Conservation (phyloP, 2,113 vertebrate genomes). For the Notothenia rossii region DNA sequence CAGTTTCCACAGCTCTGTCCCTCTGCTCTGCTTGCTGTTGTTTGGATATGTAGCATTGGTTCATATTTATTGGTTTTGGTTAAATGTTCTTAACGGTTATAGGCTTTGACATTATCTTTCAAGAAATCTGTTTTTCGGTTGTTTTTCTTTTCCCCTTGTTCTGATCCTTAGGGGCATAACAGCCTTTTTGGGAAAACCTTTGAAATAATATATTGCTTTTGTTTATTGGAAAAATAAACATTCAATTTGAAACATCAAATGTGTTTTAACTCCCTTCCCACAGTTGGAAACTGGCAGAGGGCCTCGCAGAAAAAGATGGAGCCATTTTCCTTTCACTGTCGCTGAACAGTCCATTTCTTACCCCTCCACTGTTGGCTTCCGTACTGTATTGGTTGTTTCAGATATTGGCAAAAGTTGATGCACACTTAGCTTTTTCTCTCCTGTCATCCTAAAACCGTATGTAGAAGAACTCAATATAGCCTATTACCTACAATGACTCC, state of each 20-base stretch:
- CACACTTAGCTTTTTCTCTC: not conserved
- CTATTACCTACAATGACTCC: not conserved
- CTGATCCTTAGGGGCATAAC: constrained; percentile 2
- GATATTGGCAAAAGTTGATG: not conserved
- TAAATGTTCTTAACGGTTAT: not conserved
- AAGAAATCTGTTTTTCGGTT: not conserved
- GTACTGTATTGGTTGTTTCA: not conserved
- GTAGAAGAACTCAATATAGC: not conserved
- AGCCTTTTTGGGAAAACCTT: not conserved
- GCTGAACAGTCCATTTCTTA: not conserved
- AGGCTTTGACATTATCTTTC: not conserved
- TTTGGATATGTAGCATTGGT: constrained; percentile 30
- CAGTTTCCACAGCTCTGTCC: constrained; percentile 62
- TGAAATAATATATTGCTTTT: constrained; percentile 24
- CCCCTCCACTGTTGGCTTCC: not conserved
- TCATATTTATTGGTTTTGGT: constrained; percentile 16
- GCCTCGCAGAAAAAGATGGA: constrained; percentile 23
- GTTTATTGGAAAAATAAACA: constrained; percentile 35
- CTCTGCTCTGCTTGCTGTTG: constrained; percentile 36
- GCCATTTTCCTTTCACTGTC: constrained; percentile 21
- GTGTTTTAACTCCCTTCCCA: constrained; percentile 36
- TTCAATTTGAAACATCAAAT: constrained; percentile 18
- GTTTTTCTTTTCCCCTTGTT: not conserved
- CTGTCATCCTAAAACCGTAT: not conserved
- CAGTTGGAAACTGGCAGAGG: constrained; percentile 51